Base-by-base conservation (phyloP, 2,888 invertebrate genomes). In the Prosapia bicincta region DNA sequence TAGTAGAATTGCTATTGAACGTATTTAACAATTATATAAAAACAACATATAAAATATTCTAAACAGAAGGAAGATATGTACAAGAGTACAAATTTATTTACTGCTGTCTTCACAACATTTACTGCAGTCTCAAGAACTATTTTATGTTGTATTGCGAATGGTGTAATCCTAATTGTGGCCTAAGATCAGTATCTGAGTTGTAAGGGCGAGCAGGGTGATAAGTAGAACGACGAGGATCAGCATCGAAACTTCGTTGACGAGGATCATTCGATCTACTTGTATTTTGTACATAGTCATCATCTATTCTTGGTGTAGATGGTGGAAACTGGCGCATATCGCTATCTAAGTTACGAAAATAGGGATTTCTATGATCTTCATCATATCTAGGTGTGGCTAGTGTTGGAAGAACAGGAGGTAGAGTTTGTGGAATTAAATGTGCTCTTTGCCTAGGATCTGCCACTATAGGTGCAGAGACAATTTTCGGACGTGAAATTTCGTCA, bases 281-380 rank as follows among this genome's bases (percentile, higher is more conserved):
- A 10, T 66, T 30, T 2, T 71, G 74, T 26, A 67, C 32, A 38
- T 72, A 71, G 7, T 74, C 74, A 28, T 74, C 76, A n/a, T 76
- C 76, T 24, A 74, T 15, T 3, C 76, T 70, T n/a, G 76, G 76
- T 26, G 78, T 79, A 5, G 79, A 76, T 23, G 78, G 76, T 9
- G 78, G 76, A 68, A 78, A 75, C 28, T 78, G 78, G 10, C 78
- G 70, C 78, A 78, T 78, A 30, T 78, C 78, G 76, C 79, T 77
- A 69, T 77, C 76, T 77, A 77, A 77, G 23, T 28, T 69, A 69
- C 69, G 69, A 66, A 76, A 65, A 32, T 72, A 69, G 1, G 76
- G 72, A 10, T 24, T 23, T 24, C 69, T 66, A 54, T 76, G 72
- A 32, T 76, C 76, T 66, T 76, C 76, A 38, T 76, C 76, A 69